These are phyloP conservation scores for Portevinia maculata DNA, from an alignment of 2,888 invertebrate genomes.

Conservation along the genomic window DNA sequence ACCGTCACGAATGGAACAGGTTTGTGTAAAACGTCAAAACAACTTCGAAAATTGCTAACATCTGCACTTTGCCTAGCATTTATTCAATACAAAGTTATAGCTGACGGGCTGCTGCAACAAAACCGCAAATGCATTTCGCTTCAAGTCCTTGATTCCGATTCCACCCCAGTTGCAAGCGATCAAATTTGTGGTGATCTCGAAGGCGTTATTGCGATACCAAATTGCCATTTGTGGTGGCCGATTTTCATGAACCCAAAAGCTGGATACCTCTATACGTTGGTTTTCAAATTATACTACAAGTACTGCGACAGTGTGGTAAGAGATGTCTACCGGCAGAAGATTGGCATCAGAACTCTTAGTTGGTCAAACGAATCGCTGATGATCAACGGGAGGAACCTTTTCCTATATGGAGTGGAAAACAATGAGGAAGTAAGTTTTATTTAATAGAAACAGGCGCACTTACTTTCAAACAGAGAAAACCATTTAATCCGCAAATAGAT, in stretches of 20 bases:
- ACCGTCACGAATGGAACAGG: conserved; percentile 39
- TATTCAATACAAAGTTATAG: conserved; percentile 24
- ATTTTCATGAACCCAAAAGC: conserved; percentile 16
- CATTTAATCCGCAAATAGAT: conserved; percentile 12
- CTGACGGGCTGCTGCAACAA: conserved; percentile 28
- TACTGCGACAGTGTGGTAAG: conserved; percentile 37
- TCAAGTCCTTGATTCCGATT: conserved; percentile 28
- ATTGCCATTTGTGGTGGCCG: conserved; percentile 56
- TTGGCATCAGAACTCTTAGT: conserved; percentile 37
- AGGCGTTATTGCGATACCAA: conserved; percentile 27
- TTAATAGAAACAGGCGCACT: not conserved
- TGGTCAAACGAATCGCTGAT: conserved; percentile 46
- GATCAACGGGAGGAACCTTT: conserved; percentile 39
- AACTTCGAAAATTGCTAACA: not conserved
- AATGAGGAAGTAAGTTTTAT: conserved; percentile 4
- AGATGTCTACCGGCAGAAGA: conserved; percentile 49
- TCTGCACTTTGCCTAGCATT: not conserved
- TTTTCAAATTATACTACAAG: conserved; percentile 39
- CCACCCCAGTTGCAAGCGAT: conserved; percentile 13
- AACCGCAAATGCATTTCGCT: conserved; percentile 38
- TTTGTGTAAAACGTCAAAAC: not conserved
- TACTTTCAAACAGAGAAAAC: conserved; percentile 15
- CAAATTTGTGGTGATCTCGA: conserved; percentile 6
- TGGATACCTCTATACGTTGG: conserved; percentile 51
- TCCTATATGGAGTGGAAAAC: conserved; percentile 31